These are phyloP conservation scores for Encarsia formosa DNA, from an alignment of 2,888 invertebrate species.

Conservation along the genomic window DNA sequence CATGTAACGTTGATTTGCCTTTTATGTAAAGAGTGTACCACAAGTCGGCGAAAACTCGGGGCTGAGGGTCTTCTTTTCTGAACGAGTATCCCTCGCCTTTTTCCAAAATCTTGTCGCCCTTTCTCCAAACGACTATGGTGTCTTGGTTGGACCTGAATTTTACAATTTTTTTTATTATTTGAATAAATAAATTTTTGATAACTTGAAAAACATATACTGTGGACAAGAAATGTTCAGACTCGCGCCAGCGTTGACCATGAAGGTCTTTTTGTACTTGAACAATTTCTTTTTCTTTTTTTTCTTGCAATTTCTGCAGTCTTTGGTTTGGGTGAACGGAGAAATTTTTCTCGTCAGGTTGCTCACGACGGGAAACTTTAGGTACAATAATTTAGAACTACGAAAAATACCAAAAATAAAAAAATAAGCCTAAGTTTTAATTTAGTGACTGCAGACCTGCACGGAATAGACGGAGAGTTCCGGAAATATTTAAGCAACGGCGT, in stretches of 20 bases:
- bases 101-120: conserved; percentile 53
- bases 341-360: conserved; percentile 52
- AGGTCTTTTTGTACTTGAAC: conserved; percentile 54
- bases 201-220: conserved; percentile 45
- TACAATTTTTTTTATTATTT: neutral
- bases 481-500: conserved; percentile 35
- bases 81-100: conserved; percentile 44
- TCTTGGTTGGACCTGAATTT: conserved; percentile 49
- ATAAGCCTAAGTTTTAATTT: too few species aligned
- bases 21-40: conserved; percentile 58
- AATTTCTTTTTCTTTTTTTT: conserved; percentile 43
- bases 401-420: neutral
- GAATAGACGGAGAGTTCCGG: conserved; percentile 35
- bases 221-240: conserved; percentile 58
- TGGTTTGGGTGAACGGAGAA: conserved; percentile 53
- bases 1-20: conserved; percentile 25
- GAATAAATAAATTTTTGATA: neutral
- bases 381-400: conserved; percentile 52
- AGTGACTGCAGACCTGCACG: conserved; percentile 39
- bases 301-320: conserved; percentile 40
- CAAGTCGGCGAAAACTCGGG: conserved; percentile 55
- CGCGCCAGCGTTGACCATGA: conserved; percentile 55
- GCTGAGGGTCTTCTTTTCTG: conserved; percentile 47
- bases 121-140: conserved; percentile 57
- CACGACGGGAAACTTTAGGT: conserved; percentile 51